Base-by-base conservation (phyloP, 2,888 invertebrate genomes). In the Sicus ferrugineus region DNA sequence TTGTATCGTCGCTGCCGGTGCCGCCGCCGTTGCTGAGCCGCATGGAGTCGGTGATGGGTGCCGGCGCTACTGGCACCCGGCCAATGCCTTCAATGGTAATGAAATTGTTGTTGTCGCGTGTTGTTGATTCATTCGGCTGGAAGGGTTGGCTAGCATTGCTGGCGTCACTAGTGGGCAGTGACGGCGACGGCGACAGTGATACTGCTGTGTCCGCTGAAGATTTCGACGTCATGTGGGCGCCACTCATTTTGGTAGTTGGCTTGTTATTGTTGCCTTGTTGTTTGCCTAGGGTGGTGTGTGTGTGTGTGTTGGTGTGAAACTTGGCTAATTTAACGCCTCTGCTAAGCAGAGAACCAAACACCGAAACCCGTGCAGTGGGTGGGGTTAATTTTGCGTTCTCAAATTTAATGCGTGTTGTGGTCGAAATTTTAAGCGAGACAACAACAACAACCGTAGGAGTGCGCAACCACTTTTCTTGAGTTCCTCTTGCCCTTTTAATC, bases 91-190 rank as follows among this genome's bases (percentile, higher is more conserved):
- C 42, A 21, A 26, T 42, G 42, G 21, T 19, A 42, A 61, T 61
- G 61, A 61, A 61, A 21, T 50, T 26, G 50, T 31, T 64, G 48
- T 67, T 50, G 30, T 26, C 52, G 7, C 26, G 19, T 46, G 58
- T 54, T 28, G 54, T 19, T 21, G 67, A 21, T 54, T 67, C 67
- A 54, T 67, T 67, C n/a, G 67, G 58, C 23, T 67, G 59, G 23
- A 67, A 67, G 19, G 42, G 58, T n/a, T 38, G 11, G n/a, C 23
- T 34, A 14, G 14, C 26, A 23, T 61, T 65, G 65, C 19, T 65
- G 54, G 54, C 65, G 34, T 31, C 65, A 28, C n/a, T 30, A 28
- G 11, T 3, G 21, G 26, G 28, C 28, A 3, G 16, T 23, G 26
- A 26, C 11, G 54, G 23, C 14, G 54, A 21, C 21, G 64, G 14